Base-by-base conservation (phyloP, 1,140 invertebrate species). In the Listronotus oregonensis region DNA sequence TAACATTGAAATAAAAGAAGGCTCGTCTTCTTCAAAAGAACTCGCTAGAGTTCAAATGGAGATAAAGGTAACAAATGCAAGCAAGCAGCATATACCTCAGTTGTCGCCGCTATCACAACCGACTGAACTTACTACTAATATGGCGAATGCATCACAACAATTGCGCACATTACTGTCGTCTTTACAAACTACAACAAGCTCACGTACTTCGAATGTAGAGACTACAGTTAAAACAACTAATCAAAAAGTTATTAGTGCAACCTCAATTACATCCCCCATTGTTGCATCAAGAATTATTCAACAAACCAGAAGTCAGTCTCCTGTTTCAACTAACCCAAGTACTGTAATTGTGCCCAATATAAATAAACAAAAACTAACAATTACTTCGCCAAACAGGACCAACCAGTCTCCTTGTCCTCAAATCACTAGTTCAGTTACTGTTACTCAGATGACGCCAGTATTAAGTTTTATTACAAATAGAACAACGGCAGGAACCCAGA, bases 41-140 rank as follows among this genome's bases (percentile, higher is more conserved):
- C 42, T 15, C 27, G 5, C 44, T 59, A 49, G 11, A 31, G 54
- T 51, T 7, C 17, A 21, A 15, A 42, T 46, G 18, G 42, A 34
- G 14, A 43, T 80, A 76, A 68, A 77, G n/a, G 69, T 71, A 50
- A 47, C 67, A 6, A 73, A 65, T 7, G 66, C 68, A n/a, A 69
- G 64, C 7, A 80, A 81, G 52, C 78, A 83, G 5, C 80, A 81
- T 12, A 77, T 87, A 37, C 86, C 87, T 3, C 87, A 89, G 74
- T 75, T 89, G 6, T 89, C 87, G 0, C 88, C 88, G 0, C 68
- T 90, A 1, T 89, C 87, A 0, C 87, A 89, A 75, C 87, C 88
- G 0, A 84, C 86, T 0, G 87, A 90, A 68, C 77, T 90, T 12
- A 88, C 87, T 5, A 86, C 86, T 1, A 89, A 89, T 60, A 87